These are phyloP conservation scores for Pheucticus melanocephalus DNA, from an alignment of 2,113 vertebrate genomes.

Conservation along the genomic window DNA sequence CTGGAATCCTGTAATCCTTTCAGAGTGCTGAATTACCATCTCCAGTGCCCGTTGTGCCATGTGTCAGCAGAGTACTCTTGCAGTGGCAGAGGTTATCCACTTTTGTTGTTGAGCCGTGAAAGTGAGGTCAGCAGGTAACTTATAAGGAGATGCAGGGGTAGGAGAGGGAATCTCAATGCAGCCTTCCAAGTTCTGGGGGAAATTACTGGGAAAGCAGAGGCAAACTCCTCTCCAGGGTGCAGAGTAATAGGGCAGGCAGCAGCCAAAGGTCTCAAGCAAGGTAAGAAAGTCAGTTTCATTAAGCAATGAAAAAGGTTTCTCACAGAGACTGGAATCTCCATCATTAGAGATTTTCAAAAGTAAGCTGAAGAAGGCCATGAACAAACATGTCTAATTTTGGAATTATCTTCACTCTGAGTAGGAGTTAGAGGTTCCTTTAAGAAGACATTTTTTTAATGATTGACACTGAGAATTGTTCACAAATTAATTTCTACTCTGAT, in stretches of 20 bases:
- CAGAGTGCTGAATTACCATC: background rate
- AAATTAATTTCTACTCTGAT: background rate
- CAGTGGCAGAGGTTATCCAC: background rate
- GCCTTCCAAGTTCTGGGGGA: fast-evolving
- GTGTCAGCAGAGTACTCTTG: background rate
- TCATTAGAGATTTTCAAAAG: background rate
- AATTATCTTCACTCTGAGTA: background rate
- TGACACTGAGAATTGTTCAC: background rate
- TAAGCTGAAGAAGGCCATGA: background rate
- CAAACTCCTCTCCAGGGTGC: fast-evolving
- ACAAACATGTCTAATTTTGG: background rate
- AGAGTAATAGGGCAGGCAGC: background rate
- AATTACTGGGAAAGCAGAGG: background rate
- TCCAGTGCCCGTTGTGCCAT: background rate
- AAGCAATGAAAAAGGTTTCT: background rate
- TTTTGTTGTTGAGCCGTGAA: background rate
- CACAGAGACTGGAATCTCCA: background rate
- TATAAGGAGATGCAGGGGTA: fast-evolving
- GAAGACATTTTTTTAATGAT: background rate
- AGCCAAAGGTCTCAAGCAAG: background rate
- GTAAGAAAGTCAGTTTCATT: background rate
- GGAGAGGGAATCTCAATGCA: background rate
- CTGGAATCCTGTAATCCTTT: background rate
- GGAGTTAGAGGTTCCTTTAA: background rate
- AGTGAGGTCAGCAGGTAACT: fast-evolving